A percentile compares a stretch with the other conserved stretches of the same genome.
Conservation (phyloP, 2,797 vertebrate genomes). For the Benthosema pterotum region DNA sequence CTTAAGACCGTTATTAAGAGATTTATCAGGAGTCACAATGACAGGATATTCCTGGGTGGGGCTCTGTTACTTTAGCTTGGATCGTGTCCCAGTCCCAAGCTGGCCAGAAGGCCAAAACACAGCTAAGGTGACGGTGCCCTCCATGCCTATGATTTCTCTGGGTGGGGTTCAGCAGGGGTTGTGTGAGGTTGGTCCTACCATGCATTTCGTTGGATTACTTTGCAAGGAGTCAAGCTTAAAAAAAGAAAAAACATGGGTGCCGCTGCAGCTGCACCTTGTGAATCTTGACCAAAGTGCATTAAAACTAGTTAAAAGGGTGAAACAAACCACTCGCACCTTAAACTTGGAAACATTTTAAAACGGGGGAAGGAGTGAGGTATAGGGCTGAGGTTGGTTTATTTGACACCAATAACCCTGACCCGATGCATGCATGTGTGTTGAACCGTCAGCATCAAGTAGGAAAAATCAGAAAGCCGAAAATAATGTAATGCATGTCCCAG, state of each 20-base stretch:
- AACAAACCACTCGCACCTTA: conserved; percentile 64
- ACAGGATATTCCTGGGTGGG: conserved; percentile 80
- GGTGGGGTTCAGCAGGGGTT: conserved; percentile 51
- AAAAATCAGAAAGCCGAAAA: no score
- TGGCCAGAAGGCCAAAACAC: conserved; percentile 78
- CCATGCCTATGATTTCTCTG: conserved; percentile 71
- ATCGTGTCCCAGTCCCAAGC: conserved; percentile 76
- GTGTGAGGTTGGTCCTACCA: conserved; percentile 56
- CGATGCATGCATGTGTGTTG: no score
- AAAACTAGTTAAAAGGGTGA: conserved; percentile 55
- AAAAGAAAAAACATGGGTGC: conserved; percentile 40
- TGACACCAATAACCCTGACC: not conserved
- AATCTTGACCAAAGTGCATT: conserved; percentile 65
- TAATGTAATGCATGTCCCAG: no score
- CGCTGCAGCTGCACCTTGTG: conserved; percentile 71
- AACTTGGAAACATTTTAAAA: conserved; percentile 53
- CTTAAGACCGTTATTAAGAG: conserved; percentile 67
- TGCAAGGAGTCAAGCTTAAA: conserved; percentile 67
- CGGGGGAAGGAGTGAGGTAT: conserved; percentile 28
- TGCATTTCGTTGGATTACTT: conserved; percentile 72
- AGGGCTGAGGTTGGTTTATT: conserved; percentile 48
- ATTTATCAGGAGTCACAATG: conserved; percentile 78
- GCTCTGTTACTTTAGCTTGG: conserved; percentile 80
- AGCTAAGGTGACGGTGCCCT: conserved; percentile 79
- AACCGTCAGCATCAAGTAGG: no score